Base-by-base conservation (phyloP, 2,888 invertebrate genomes). In the Entomobrya proxima region DNA sequence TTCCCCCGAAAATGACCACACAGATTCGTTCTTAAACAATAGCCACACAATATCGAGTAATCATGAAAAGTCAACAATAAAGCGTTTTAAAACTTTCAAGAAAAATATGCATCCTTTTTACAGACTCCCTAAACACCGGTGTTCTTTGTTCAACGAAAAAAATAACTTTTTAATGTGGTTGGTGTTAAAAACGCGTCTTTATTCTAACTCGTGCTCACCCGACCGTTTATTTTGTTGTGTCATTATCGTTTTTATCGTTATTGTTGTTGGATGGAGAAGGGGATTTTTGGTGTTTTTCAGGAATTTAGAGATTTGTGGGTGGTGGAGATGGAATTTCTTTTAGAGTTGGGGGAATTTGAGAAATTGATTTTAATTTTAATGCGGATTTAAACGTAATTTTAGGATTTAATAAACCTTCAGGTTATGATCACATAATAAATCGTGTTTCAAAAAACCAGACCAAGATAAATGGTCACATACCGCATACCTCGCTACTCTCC, bases 141-240 rank as follows among this genome's bases (percentile, higher is more conserved):
- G 40, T 7, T 47, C n/a, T 47, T 9, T 47, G 13, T n/a, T n/a
- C n/a, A n/a, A n/a, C n/a, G 15, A 21, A 67, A 67, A 27, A 67
- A 37, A 7, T 74, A 74, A 74, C 35, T 50, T 52, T 69, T 69
- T 37, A 69, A 61, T 61, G n/a, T n/a, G 61, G 32, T 3, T 61
- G 32, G 61, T 61, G 61, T 61, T 61, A 61, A 61, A 32, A 32
- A n/a, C n/a, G 55, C 61, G 15, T 58, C 30, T 27, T 58, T 30
- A 55, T 35, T 75, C 24, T 52, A 50, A 61, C 72, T 44, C 72
- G 81, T 81, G 81, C 74, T 81, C 81, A 81, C 81, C 81, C 81
- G 81, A 81, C 81, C 81, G 81, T 81, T 58, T 74, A 72, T 81
- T 81, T 81, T 72, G 81, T 81, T 72, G 61, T 74, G 72, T 81